Evolutionary conservation across 2,888 invertebrate genomes (phyloP).

Genomic region (Protonemura montana): DNA sequence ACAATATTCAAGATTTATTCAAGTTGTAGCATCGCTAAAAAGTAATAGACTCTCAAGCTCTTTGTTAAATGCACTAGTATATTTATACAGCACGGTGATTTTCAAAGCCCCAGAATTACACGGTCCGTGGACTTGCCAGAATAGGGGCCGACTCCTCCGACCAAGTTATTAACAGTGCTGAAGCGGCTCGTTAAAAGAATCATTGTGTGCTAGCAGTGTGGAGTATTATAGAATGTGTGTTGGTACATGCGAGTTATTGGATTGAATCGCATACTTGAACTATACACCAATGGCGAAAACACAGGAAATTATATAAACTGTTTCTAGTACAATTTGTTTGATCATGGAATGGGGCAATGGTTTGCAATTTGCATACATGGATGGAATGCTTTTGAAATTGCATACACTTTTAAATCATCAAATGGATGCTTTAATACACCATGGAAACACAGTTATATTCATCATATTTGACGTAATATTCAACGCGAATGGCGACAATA

Average conservation of each 20-base stretch:
- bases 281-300: not conserved
- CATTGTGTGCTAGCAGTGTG: not conserved
- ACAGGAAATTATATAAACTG: conserved; percentile 25
- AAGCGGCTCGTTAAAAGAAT: not conserved
- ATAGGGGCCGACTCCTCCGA: not conserved
- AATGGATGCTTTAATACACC: conserved; percentile 1
- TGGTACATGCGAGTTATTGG: not conserved
- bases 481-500: not conserved
- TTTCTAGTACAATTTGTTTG: conserved; percentile 19
- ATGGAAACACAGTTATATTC: not conserved
- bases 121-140: not conserved
- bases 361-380: conserved; percentile 2
- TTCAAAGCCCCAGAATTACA: not conserved
- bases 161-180: not conserved
- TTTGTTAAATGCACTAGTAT: not conserved
- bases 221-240: not conserved
- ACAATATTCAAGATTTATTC: not conserved
- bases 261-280: conserved; percentile 4
- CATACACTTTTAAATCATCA: not conserved
- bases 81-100: not conserved
- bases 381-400: conserved; percentile 32
- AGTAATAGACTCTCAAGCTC: not conserved
- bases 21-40: not conserved
- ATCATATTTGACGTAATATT: not conserved
- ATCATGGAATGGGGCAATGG: conserved; percentile 17